phyloP scores from a whole-genome alignment of 2,113 vertebrate species.

The Austrofundulus limnaeus region DNA sequence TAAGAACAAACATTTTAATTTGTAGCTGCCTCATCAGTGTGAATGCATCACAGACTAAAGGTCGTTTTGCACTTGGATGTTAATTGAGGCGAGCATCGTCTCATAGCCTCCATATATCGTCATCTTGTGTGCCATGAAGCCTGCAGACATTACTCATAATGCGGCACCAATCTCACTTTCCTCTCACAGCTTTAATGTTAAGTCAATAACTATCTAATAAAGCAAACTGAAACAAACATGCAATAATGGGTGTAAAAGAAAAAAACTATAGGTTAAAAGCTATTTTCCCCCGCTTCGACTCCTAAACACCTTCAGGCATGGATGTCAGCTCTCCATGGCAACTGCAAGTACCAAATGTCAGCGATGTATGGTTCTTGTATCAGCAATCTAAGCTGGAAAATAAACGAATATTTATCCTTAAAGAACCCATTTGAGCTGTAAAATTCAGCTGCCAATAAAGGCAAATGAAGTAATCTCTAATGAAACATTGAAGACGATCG shows the following conservation, averaged over 20 bases:
- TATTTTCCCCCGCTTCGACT: accelerated
- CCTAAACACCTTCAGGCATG: slow-evolving; percentile 25
- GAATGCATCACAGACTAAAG: no score
- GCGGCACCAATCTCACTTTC: slow-evolving; percentile 13
- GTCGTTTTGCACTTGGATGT: no score
- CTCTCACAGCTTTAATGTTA: slow-evolving; percentile 37
- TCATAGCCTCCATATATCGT: no score
- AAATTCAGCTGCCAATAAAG: background rate
- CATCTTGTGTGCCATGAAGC: no score
- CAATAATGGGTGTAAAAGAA: slow-evolving; percentile 9
- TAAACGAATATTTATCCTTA: background rate
- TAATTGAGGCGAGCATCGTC: background rate
- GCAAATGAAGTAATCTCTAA: no score
- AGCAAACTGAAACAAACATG: slow-evolving; percentile 27
- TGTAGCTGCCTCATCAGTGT: no score
- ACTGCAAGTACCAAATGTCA: slow-evolving; percentile 24
- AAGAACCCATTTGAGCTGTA: slow-evolving; percentile 10
- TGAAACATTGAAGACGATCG: no score
- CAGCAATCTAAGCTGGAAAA: background rate
- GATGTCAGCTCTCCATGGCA: slow-evolving; percentile 53
- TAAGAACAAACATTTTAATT: no score
- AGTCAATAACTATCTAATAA: slow-evolving; percentile 49
- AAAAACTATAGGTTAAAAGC: slow-evolving; percentile 18
- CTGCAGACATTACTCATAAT: background rate
- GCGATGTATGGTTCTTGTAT: slow-evolving; percentile 24